Evolutionary conservation across 2,888 invertebrate species (phyloP).

Genomic region (Hecatera dysodea): DNA sequence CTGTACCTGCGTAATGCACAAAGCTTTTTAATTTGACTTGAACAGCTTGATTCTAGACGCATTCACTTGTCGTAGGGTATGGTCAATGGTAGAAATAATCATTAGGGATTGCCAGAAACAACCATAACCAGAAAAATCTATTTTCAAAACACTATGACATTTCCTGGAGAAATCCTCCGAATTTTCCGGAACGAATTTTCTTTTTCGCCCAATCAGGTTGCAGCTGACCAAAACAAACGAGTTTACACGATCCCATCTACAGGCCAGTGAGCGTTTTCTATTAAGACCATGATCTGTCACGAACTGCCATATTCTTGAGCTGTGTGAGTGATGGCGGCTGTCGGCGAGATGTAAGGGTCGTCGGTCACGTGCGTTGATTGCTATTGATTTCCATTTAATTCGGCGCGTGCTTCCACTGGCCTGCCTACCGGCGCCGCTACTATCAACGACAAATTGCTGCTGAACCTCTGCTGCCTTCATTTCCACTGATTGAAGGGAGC

Average conservation of each 20-base stretch:
- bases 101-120: too few species aligned
- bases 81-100: background rate
- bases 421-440: constrained; percentile 71
- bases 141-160: too few species aligned
- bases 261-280: constrained; percentile 58
- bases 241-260: constrained; percentile 41
- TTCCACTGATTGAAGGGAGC: constrained; percentile 83
- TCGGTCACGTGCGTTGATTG: constrained; percentile 84
- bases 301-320: constrained; percentile 64
- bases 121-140: too few species aligned
- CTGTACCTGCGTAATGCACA: constrained; percentile 36
- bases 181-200: background rate
- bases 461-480: constrained; percentile 77
- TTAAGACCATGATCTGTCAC: constrained; percentile 69
- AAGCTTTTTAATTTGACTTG: constrained; percentile 17
- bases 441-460: constrained; percentile 81
- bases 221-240: constrained; percentile 38
- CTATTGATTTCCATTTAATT: constrained; percentile 90
- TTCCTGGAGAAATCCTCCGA: background rate
- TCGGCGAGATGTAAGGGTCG: constrained; percentile 80
- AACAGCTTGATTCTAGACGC: background rate
- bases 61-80: background rate
- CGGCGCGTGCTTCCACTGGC: constrained; percentile 85
- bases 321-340: constrained; percentile 65
- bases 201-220: constrained; percentile 10